Percentiles rank a stretch among this genome's conserved stretches.
These are phyloP conservation scores for Heterodera filipjevi DNA, from an alignment of 2,888 invertebrate genomes.

Conservation along the genomic window DNA sequence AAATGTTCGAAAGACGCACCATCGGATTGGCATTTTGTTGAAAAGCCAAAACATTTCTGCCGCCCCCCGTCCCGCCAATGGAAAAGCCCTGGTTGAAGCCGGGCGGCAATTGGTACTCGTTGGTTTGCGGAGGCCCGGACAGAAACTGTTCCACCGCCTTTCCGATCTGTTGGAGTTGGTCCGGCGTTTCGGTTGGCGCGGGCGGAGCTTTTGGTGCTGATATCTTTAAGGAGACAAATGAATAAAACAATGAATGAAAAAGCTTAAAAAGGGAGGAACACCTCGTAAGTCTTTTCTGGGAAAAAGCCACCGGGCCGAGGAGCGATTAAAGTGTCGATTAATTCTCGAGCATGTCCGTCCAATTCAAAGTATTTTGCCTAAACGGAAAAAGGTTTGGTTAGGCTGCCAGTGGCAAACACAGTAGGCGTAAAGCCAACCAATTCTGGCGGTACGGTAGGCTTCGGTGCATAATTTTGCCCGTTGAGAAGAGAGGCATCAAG, in stretches of 20 bases:
- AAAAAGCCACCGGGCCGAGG: slow-evolving; percentile 64
- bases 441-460: slow-evolving; percentile 64
- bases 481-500: slow-evolving; percentile 36
- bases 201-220: slow-evolving; percentile 24
- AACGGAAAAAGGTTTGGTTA: not conserved
- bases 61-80: slow-evolving; percentile 47
- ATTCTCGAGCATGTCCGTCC: slow-evolving; percentile 64
- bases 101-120: slow-evolving; percentile 52
- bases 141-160: slow-evolving; percentile 62
- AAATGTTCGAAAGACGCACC: slow-evolving; percentile 34
- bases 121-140: slow-evolving; percentile 52
- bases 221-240: slow-evolving; percentile 6
- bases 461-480: slow-evolving; percentile 54
- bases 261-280: too few species aligned
- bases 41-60: slow-evolving; percentile 52
- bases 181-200: slow-evolving; percentile 27
- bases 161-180: slow-evolving; percentile 54
- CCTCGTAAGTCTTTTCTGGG: slow-evolving; percentile 65
- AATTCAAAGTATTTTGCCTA: slow-evolving; percentile 61
- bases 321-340: slow-evolving; percentile 63
- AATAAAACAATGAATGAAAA: not conserved
- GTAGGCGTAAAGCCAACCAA: slow-evolving; percentile 30
- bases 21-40: slow-evolving; percentile 44
- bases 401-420: not conserved
- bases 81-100: slow-evolving; percentile 64